These are phyloP conservation scores for Actenoides lindsayi DNA, from an alignment of 2,113 vertebrate genomes.

Conservation along the genomic window DNA sequence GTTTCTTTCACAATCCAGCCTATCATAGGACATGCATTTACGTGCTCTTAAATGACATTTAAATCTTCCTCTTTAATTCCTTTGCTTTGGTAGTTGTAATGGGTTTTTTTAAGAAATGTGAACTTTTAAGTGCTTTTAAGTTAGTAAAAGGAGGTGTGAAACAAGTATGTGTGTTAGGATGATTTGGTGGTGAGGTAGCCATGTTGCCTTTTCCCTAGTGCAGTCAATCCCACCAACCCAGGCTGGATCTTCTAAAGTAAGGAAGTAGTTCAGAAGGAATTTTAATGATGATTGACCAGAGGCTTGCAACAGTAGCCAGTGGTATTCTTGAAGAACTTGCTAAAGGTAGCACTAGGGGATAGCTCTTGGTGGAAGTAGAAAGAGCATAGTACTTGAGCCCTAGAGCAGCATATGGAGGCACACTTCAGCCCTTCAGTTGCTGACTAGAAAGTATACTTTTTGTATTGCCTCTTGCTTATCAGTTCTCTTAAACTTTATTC, in stretches of 20 bases:
- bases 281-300: background rate
- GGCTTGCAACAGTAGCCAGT: background rate
- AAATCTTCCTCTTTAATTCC: background rate
- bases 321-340: background rate
- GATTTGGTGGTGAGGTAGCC: background rate
- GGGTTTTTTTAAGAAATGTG: background rate
- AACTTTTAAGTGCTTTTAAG: background rate
- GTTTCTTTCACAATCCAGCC: background rate
- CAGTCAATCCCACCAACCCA: background rate
- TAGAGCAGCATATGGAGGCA: background rate
- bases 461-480: background rate
- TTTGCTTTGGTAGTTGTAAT: background rate
- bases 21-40: background rate
- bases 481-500: constrained; percentile 25
- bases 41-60: background rate
- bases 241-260: background rate
- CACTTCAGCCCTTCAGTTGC: background rate
- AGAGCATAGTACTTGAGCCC: background rate
- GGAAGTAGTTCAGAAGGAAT: background rate
- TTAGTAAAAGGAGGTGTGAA: background rate
- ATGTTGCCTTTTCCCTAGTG: background rate
- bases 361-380: background rate
- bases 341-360: background rate
- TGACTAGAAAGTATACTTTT: background rate
- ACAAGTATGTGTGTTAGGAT: background rate